Conservation (phyloP, 2,888 invertebrate species). For the Parnassius smintheus region DNA sequence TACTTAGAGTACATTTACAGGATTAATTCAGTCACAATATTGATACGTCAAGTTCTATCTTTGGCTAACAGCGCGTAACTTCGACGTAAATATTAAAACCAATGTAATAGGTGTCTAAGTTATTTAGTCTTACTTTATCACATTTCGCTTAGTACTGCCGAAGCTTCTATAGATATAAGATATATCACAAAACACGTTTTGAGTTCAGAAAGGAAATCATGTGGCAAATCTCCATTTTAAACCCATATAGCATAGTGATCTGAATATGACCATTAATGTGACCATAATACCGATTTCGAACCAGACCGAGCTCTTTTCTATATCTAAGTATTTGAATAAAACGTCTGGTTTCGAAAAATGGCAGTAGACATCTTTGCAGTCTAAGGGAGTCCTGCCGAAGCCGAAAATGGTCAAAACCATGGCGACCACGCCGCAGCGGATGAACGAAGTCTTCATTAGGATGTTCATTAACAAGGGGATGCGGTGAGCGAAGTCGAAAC, state of each 20-base stretch:
- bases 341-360: conserved; percentile 85
- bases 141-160: conserved; percentile 23
- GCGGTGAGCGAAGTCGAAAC: conserved; percentile 85
- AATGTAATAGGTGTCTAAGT: background rate
- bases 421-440: conserved; percentile 84
- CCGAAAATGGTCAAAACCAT: conserved; percentile 84
- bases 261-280: conserved; percentile 77
- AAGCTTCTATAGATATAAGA: conserved; percentile 26
- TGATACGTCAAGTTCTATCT: conserved; percentile 11
- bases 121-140: conserved; percentile 17
- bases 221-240: conserved; percentile 78
- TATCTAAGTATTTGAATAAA: conserved; percentile 81
- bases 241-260: conserved; percentile 80
- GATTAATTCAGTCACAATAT: conserved; percentile 2
- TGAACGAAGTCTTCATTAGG: conserved; percentile 84
- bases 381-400: conserved; percentile 77
- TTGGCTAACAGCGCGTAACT: conserved; percentile 11
- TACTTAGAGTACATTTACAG: background rate
- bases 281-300: conserved; percentile 78
- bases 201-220: conserved; percentile 40
- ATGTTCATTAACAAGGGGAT: conserved; percentile 82
- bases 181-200: conserved; percentile 33
- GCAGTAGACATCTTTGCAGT: conserved; percentile 83
- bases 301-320: conserved; percentile 80
- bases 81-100: background rate